Evolutionary conservation across 1,140 invertebrate species (phyloP).

Genomic region (Bombus ignitus): DNA sequence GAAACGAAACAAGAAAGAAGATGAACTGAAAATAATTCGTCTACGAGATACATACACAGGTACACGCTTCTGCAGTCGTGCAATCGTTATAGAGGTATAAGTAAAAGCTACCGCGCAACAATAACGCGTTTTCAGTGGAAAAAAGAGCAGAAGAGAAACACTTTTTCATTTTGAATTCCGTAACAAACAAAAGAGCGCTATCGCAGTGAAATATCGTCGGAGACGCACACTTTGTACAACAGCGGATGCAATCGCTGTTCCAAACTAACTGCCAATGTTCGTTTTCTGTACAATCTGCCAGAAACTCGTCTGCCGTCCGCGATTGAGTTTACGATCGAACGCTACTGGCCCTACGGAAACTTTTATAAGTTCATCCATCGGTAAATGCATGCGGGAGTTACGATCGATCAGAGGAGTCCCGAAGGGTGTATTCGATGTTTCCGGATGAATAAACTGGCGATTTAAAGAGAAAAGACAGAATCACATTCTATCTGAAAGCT

Average conservation of each 20-base stretch:
- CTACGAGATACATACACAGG: neutral
- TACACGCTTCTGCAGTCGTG: neutral
- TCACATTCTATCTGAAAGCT: neutral
- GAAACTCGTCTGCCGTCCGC: conserved; percentile 48
- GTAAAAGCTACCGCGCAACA: neutral
- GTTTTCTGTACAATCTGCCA: conserved; percentile 37
- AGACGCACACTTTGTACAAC: conserved; percentile 34
- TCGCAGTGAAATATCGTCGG: conserved; percentile 6
- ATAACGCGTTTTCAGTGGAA: neutral
- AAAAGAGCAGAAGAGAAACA: conserved; percentile 2
- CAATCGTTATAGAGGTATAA: neutral
- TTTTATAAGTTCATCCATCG: conserved; percentile 47
- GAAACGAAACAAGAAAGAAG: neutral
- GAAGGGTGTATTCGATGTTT: conserved; percentile 43
- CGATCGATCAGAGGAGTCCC: conserved; percentile 44
- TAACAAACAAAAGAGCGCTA: conserved; percentile 29
- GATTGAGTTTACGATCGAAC: conserved; percentile 51
- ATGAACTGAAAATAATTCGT: neutral
- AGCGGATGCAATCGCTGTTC: conserved; percentile 39
- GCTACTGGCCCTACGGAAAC: conserved; percentile 25
- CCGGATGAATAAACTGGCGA: conserved; percentile 34
- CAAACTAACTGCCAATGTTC: conserved; percentile 54
- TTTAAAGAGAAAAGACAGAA: conserved; percentile 10
- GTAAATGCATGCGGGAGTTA: conserved; percentile 36
- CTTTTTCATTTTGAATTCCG: conserved; percentile 14